A percentile compares a stretch with the other conserved stretches of the same genome.
Evolutionary conservation across 2,888 invertebrate genomes (phyloP).

Genomic region (Yponomeuta cagnagella): DNA sequence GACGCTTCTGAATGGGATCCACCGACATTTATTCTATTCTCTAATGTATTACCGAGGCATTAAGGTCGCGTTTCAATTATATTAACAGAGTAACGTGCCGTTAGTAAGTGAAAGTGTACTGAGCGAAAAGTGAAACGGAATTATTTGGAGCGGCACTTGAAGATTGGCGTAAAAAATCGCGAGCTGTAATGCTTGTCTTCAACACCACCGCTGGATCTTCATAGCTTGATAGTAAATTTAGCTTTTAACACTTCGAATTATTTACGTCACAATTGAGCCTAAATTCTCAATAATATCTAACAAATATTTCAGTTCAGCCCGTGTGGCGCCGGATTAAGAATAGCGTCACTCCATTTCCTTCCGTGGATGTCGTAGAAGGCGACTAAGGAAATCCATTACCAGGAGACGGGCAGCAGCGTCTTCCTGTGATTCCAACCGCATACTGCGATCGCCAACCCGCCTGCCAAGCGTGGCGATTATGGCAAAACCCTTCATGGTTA

Average conservation of each 20-base stretch:
- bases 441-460: too few species aligned
- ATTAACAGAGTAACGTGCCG: conserved; percentile 39
- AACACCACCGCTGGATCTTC: neutral
- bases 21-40: neutral
- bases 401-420: too few species aligned
- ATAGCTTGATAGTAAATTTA: neutral
- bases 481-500: too few species aligned
- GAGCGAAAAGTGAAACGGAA: conserved; percentile 68
- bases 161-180: conserved; percentile 56
- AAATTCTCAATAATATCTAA: too few species aligned
- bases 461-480: too few species aligned
- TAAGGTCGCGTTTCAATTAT: conserved; percentile 39
- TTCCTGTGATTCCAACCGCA: too few species aligned
- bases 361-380: too few species aligned
- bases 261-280: too few species aligned
- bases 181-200: conserved; percentile 36
- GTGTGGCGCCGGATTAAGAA: too few species aligned
- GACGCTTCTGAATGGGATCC: neutral
- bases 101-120: conserved; percentile 66
- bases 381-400: too few species aligned
- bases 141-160: conserved; percentile 48
- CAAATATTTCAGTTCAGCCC: too few species aligned
- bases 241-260: neutral
- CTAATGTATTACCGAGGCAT: conserved; percentile 17
- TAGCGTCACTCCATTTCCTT: too few species aligned